Conservation (phyloP, 2,888 invertebrate species). For the Tetramorium bicarinatum region DNA sequence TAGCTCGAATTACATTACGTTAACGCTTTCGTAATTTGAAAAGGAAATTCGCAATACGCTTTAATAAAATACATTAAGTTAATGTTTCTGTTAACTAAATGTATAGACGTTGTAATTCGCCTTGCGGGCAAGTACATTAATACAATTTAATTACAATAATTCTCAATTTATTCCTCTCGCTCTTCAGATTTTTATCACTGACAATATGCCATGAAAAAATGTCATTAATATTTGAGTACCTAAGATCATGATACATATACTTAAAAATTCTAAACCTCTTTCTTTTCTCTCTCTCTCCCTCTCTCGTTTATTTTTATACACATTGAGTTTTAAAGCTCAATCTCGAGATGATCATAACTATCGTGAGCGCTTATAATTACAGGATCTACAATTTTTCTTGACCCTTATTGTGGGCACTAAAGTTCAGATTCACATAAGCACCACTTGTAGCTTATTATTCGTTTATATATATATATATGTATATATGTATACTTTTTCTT, state of each 20-base stretch:
- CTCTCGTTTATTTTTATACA: constrained; percentile 36
- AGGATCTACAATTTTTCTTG: constrained; percentile 54
- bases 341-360: constrained; percentile 39
- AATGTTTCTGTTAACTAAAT: constrained; percentile 65
- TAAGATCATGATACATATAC: constrained; percentile 55
- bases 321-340: constrained; percentile 50
- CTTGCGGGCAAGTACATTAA: constrained; percentile 42
- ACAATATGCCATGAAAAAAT: constrained; percentile 55
- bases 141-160: constrained; percentile 70
- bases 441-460: constrained; percentile 47
- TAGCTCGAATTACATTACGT: constrained; percentile 57
- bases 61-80: constrained; percentile 75
- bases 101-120: constrained; percentile 59
- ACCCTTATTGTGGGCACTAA: constrained; percentile 50
- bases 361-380: constrained; percentile 46
- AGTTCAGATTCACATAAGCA: constrained; percentile 61
- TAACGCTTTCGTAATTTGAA: constrained; percentile 54
- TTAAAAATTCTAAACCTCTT: constrained; percentile 22
- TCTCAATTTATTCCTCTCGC: constrained; percentile 59
- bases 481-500: not conserved
- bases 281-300: not conserved
- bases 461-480: not conserved
- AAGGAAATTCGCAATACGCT: constrained; percentile 62
- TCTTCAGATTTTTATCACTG: constrained; percentile 61
- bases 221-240: constrained; percentile 58